Evolutionary conservation across 2,888 invertebrate species (phyloP).

Genomic region (Capitulum mitella): DNA sequence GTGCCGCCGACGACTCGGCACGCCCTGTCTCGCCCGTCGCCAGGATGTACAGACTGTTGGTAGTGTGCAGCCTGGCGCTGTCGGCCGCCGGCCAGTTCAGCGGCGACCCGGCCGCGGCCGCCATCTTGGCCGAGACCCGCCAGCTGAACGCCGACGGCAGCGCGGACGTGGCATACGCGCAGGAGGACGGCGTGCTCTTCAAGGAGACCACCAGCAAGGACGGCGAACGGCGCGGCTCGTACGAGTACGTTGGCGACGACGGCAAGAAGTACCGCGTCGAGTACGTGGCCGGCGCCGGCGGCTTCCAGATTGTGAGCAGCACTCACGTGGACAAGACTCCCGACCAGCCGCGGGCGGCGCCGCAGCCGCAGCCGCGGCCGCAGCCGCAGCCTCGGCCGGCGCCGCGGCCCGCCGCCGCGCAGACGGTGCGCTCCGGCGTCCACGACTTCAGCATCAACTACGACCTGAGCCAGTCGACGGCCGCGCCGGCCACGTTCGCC

Average conservation of each 20-base stretch:
- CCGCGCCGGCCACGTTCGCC: neutral
- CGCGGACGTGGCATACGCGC: conserved; percentile 10
- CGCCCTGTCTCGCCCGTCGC: neutral
- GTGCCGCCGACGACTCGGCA: neutral
- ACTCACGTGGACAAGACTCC: neutral
- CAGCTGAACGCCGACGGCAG: neutral
- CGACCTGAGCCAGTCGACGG: neutral
- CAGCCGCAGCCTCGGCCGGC: neutral
- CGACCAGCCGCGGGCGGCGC: neutral
- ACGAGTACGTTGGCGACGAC: conserved; percentile 22
- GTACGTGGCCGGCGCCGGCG: conserved; percentile 12
- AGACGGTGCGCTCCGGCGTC: neutral
- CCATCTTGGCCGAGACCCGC: conserved; percentile 20
- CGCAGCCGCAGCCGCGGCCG: neutral
- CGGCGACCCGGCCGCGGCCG: neutral
- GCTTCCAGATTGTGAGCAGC: conserved; percentile 5
- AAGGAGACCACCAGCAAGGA: conserved; percentile 7
- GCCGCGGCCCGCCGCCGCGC: neutral
- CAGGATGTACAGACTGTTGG: conserved; percentile 20
- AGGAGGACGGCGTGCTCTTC: conserved; percentile 23
- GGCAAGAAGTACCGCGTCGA: neutral
- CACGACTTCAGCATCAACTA: neutral
- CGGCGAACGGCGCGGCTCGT: conserved; percentile 5
- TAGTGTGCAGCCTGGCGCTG: conserved; percentile 21
- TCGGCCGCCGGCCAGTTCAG: neutral